These are phyloP conservation scores for Penaeus indicus DNA, from an alignment of 1,140 invertebrate species.

Conservation along the genomic window DNA sequence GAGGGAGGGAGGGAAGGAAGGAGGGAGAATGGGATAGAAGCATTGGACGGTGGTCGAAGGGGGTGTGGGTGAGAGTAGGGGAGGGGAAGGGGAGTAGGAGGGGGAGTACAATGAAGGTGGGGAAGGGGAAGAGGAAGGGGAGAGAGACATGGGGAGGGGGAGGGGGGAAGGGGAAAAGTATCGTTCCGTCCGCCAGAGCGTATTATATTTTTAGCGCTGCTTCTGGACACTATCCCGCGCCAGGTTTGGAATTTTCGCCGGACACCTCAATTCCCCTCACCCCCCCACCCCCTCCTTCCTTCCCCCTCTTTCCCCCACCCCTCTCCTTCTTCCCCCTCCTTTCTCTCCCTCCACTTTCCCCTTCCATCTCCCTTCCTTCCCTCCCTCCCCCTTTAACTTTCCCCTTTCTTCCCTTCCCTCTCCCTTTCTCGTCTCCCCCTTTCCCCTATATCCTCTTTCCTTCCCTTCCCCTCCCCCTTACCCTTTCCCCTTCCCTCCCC, in stretches of 20 bases:
- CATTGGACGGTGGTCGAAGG: not conserved
- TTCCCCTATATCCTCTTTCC: not conserved
- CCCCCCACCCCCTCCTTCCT: not conserved
- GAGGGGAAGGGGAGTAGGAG: not conserved
- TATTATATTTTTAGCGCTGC: not conserved
- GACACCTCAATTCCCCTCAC: not conserved
- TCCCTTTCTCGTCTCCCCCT: not conserved
- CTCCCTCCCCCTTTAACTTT: too few species aligned
- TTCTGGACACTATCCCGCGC: constrained; percentile 15
- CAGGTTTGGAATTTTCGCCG: too few species aligned
- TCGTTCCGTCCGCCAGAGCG: not conserved
- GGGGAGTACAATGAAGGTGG: not conserved
- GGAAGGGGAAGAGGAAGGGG: not conserved
- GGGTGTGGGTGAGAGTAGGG: not conserved
- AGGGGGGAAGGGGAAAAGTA: not conserved
- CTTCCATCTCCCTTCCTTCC: too few species aligned
- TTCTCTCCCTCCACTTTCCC: too few species aligned
- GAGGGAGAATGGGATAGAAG: not conserved
- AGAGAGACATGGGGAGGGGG: not conserved
- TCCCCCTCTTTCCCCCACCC: not conserved
- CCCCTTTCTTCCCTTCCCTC: too few species aligned
- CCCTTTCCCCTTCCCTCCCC: not conserved
- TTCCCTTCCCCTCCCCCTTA: not conserved
- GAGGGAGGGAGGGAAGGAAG: not conserved
- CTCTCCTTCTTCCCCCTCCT: not conserved